Percentiles rank a stretch among this genome's conserved stretches.
Conservation (phyloP, 2,113 vertebrate species). For the Platysteira castanea region DNA sequence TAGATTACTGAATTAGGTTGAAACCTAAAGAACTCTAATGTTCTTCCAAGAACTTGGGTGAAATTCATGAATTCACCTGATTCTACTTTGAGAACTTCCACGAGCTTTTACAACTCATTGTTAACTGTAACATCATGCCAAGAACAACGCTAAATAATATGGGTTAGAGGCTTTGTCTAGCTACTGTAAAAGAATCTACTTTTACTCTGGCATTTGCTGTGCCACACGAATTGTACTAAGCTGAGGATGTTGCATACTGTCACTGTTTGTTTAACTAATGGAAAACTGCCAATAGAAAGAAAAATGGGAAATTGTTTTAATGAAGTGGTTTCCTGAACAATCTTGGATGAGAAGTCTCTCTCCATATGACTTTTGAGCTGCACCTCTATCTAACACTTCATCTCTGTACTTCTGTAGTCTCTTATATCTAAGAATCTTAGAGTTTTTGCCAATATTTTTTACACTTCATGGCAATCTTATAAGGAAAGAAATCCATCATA, state of each 20-base stretch:
- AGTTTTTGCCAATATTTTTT: not conserved
- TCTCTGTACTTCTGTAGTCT: not conserved
- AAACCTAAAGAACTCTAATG: not conserved
- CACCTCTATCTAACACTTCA: not conserved
- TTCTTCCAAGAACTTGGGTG: not conserved
- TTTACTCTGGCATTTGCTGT: not conserved
- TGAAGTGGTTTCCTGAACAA: not conserved
- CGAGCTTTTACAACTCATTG: not conserved
- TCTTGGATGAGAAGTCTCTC: not conserved
- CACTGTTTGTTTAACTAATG: constrained; percentile 6
- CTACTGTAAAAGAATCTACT: not conserved
- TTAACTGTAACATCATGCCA: not conserved
- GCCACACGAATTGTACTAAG: not conserved
- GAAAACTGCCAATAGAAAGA: not conserved
- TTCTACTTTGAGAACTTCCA: not conserved
- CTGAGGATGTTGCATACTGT: not conserved
- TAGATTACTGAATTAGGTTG: not conserved
- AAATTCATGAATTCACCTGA: not conserved
- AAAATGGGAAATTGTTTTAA: constrained; percentile 24
- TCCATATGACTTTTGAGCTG: not conserved
- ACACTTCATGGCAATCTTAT: not conserved
- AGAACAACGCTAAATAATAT: not conserved
- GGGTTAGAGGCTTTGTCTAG: not conserved
- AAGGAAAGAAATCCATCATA: not conserved
- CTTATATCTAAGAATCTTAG: not conserved